These are phyloP conservation scores for Lipotes vexillifer DNA, from an alignment of 2,113 vertebrate species.

Conservation along the genomic window DNA sequence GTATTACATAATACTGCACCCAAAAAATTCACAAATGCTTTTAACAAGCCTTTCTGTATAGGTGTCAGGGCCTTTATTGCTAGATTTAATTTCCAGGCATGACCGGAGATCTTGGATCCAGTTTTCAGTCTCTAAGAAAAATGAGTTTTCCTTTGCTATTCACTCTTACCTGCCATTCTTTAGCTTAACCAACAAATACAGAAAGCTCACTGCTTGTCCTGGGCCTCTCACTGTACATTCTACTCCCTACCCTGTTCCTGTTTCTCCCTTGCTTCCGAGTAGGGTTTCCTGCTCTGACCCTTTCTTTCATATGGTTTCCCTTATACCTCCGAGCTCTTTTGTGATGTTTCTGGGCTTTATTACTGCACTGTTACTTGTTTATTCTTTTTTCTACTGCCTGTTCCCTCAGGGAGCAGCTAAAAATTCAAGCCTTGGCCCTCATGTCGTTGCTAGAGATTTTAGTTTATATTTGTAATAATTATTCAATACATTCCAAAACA, in stretches of 20 bases:
- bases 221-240: not conserved
- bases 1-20: not conserved
- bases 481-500: not conserved
- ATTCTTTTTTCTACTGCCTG: slow-evolving; percentile 29
- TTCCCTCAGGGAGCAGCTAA: slow-evolving; percentile 5
- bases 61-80: not conserved
- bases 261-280: not conserved
- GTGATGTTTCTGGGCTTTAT: slow-evolving; percentile 41
- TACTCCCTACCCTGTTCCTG: not conserved
- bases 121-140: slow-evolving; percentile 23
- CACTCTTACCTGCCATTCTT: not conserved
- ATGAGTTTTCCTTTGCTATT: not conserved
- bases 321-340: not conserved
- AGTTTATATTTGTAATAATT: slow-evolving; percentile 19
- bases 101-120: not conserved
- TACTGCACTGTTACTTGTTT: slow-evolving; percentile 41
- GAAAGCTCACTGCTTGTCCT: not conserved
- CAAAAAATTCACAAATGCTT: not conserved
- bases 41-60: not conserved
- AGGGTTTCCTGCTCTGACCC: slow-evolving; percentile 27
- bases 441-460: not conserved
- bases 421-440: slow-evolving; percentile 25
- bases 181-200: not conserved
- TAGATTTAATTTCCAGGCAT: not conserved
- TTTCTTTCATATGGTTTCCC: slow-evolving; percentile 29